Conservation (phyloP, 2,888 invertebrate species). For the Metopia argyrocephala region DNA sequence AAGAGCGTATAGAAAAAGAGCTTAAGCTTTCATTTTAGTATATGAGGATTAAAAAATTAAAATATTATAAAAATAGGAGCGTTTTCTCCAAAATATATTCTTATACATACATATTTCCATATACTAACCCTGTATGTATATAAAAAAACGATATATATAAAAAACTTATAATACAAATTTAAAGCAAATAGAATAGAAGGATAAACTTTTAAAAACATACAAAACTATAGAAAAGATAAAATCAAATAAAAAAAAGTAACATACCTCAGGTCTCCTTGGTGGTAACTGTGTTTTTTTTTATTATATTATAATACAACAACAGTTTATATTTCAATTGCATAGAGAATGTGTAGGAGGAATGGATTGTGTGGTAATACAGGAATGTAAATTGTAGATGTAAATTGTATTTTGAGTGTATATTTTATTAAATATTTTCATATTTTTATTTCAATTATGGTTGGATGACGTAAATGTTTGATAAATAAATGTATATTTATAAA, state of each 20-base stretch:
- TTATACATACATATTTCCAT: neutral
- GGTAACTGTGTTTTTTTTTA: constrained; percentile 82
- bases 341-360: constrained; percentile 28
- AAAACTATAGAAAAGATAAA: constrained; percentile 64
- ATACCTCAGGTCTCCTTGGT: constrained; percentile 94
- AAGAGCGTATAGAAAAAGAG: too few relatives aligned
- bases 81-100: neutral
- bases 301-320: constrained; percentile 45
- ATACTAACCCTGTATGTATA: neutral
- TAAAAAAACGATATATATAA: constrained; percentile 18
- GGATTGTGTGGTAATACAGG: constrained; percentile 36
- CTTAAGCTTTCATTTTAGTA: too few relatives aligned
- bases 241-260: constrained; percentile 76
- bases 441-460: constrained; percentile 56
- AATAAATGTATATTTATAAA: constrained; percentile 38
- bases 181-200: constrained; percentile 20
- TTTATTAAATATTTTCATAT: neutral
- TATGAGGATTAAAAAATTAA: neutral
- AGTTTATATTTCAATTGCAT: constrained; percentile 33
- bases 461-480: constrained; percentile 46
- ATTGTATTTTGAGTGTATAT: constrained; percentile 15
- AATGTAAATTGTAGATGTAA: neutral
- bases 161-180: constrained; percentile 7
- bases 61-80: neutral
- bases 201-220: constrained; percentile 10